Base-by-base conservation (phyloP, 2,888 invertebrate genomes). In the Malthinus flaveolus region DNA sequence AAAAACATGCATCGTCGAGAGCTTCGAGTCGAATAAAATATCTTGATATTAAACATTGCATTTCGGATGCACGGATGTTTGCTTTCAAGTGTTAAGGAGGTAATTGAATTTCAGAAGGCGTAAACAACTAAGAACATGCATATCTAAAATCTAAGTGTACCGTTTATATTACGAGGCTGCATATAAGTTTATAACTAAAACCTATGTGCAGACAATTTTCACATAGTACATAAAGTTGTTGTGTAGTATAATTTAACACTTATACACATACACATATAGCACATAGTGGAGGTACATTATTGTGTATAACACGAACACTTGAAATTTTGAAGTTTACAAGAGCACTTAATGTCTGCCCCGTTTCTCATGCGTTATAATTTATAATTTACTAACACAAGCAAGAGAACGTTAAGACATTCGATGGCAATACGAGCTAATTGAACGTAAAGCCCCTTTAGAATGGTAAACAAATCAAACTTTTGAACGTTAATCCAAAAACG, bases 381-480 rank as follows among this genome's bases (percentile, higher is more conserved):
- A 23, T 42, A 42, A 55, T 49, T 55, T 33, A 11, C 42, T 35
- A 32, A 32, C 49, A 49, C 32, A 49, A 42, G 50, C 15, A 44
- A 34, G 32, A 39, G 45, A 47, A 53, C 37, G 47, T 32, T 36
- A 37, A 32, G 23, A 37, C 23, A 42, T 53, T 46, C 57, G 44
- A 39, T 39, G 42, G 37, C 33, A 58, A 39, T 34, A 15, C 23
- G 45, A 33, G 36, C 49, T 48, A 59, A 59, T 57, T 51, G 51
- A 47, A 51, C 47, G 48, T 32, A 53, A 59, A 44, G 53, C 49
- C 53, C 53, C 52, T 59, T 54, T 23, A 23, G 48, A 53, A 49
- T 59, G 34, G 53, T 59, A 59, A 59, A 59, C 58, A 59, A 59
- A 59, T 59, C 53, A 54, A 57, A 57, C 48, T 57, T 51, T 57